phyloP scores from a whole-genome alignment of 1,140 invertebrate genomes.

The Doryteuthis pealeii region DNA sequence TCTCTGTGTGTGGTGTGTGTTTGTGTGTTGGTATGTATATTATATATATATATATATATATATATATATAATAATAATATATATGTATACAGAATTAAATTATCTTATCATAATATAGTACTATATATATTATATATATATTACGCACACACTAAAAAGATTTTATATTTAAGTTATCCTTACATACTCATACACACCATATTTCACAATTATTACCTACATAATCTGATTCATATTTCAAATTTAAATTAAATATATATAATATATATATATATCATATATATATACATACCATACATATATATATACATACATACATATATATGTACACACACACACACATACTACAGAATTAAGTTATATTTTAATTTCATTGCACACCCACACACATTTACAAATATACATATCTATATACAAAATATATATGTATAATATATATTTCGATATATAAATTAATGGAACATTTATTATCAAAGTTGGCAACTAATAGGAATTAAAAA shows the following conservation, averaged over 20 bases:
- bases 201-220: not conserved
- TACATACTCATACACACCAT: not conserved
- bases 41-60: conserved; percentile 3
- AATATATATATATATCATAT: not conserved
- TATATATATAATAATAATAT: not conserved
- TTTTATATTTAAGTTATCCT: too few species aligned
- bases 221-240: not conserved
- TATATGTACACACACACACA: not conserved
- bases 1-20: not conserved
- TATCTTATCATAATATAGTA: too few species aligned
- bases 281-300: conserved; percentile 1
- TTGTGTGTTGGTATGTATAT: not conserved
- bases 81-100: not conserved
- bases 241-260: not conserved
- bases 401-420: too few species aligned
- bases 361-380: too few species aligned
- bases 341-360: too few species aligned
- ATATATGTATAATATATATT: too few species aligned
- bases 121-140: too few species aligned
- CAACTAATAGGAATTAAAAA: too few species aligned
- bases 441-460: too few species aligned
- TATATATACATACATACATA: not conserved
- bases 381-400: too few species aligned
- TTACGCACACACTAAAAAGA: not conserved
- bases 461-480: too few species aligned